These are phyloP conservation scores for Cryptoprocta ferox DNA, from an alignment of 2,797 vertebrate species.

Conservation along the genomic window DNA sequence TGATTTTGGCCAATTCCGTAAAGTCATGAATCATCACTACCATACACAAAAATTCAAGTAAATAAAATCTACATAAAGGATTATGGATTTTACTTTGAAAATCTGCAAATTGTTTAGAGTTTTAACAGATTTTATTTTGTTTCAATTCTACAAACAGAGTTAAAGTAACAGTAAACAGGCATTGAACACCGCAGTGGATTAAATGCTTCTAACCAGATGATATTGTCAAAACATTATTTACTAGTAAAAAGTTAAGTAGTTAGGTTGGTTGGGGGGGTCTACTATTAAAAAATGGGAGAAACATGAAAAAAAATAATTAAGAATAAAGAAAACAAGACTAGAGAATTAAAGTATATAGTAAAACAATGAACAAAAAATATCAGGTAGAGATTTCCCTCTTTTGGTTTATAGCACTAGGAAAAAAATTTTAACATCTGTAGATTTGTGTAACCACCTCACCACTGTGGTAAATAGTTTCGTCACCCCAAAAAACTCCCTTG, in stretches of 20 bases:
- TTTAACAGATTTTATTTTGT: conserved; percentile 11
- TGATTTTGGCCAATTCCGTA: neutral
- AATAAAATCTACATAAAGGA: neutral
- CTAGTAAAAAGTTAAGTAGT: neutral
- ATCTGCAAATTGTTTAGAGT: conserved; percentile 18
- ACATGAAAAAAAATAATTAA: conserved; percentile 35
- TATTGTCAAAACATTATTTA: neutral
- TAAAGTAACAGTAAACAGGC: conserved; percentile 3
- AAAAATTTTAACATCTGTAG: neutral
- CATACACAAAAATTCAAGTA: conserved; percentile 17
- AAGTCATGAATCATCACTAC: neutral
- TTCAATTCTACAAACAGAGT: conserved; percentile 38
- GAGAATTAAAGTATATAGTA: neutral
- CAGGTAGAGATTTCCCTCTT: neutral
- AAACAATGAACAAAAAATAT: neutral
- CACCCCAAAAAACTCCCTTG: neutral
- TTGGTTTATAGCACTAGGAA: neutral
- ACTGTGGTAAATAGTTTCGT: neutral
- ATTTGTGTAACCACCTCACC: neutral
- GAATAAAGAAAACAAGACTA: neutral
- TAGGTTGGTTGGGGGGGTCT: neutral
- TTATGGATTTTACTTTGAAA: conserved; percentile 35
- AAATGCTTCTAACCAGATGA: neutral
- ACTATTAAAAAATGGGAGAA: neutral
- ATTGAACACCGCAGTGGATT: neutral